Percentiles rank a stretch among this genome's conserved stretches.
These are phyloP conservation scores for Drosophila melanosoma DNA, from an alignment of 2,888 invertebrate genomes.

Conservation along the genomic window DNA sequence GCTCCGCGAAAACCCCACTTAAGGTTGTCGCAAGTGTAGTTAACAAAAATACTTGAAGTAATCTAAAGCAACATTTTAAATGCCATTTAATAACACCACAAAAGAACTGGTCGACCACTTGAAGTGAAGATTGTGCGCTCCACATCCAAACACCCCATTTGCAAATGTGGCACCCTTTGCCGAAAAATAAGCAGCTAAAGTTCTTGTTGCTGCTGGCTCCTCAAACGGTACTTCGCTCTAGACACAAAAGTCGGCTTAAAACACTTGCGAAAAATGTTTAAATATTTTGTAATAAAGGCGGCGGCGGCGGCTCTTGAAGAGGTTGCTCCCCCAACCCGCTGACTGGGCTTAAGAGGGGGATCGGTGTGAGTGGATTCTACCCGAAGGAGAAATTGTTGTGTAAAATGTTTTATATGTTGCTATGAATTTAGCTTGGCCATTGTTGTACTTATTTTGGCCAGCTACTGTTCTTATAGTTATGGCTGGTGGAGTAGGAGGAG, in stretches of 20 bases:
- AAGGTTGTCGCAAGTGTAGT: slow-evolving; percentile 15
- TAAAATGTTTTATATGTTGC: slow-evolving; percentile 79
- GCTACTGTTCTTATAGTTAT: slow-evolving; percentile 18
- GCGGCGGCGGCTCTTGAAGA: slow-evolving; percentile 63
- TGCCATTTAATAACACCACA: slow-evolving; percentile 75
- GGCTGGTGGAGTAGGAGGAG: slow-evolving; percentile 20
- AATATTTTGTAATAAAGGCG: slow-evolving; percentile 77
- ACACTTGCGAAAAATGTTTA: slow-evolving; percentile 80
- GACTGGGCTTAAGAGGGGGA: slow-evolving; percentile 24
- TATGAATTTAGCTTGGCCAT: slow-evolving; percentile 70
- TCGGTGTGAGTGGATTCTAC: background rate
- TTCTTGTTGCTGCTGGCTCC: slow-evolving; percentile 43
- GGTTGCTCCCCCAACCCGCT: slow-evolving; percentile 45
- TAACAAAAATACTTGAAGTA: slow-evolving; percentile 56
- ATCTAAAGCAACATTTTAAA: slow-evolving; percentile 72
- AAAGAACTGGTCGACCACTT: slow-evolving; percentile 63
- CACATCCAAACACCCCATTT: slow-evolving; percentile 8
- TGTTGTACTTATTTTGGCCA: slow-evolving; percentile 54
- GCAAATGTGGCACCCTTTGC: slow-evolving; percentile 50
- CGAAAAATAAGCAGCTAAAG: slow-evolving; percentile 54
- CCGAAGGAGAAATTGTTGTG: slow-evolving; percentile 67
- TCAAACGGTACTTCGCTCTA: slow-evolving; percentile 74
- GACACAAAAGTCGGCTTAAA: slow-evolving; percentile 81
- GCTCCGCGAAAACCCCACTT: background rate
- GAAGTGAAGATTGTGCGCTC: slow-evolving; percentile 23